These are phyloP conservation scores for Planiliza haematocheilus DNA, from an alignment of 2,113 vertebrate species.

Conservation along the genomic window DNA sequence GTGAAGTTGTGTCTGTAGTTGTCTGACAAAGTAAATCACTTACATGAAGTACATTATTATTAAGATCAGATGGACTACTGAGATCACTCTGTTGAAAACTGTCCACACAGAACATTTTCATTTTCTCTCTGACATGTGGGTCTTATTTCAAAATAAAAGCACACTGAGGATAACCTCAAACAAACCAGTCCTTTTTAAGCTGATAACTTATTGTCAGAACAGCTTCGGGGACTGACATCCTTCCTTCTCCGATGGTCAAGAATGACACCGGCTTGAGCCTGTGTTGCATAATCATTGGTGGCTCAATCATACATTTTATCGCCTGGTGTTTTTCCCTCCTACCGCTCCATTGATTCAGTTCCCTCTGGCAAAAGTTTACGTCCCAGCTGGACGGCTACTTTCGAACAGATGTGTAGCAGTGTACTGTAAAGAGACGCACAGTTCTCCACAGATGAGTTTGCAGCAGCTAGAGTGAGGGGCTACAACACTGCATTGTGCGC, in stretches of 20 bases:
- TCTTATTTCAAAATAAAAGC: constrained; percentile 10
- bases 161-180: background rate
- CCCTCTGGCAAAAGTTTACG: background rate
- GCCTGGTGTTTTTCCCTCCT: background rate
- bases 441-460: too few relatives aligned
- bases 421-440: constrained; percentile 26
- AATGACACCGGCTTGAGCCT: background rate
- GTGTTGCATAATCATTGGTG: background rate
- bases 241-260: background rate
- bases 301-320: background rate
- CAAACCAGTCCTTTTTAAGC: too few relatives aligned
- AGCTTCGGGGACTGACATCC: background rate
- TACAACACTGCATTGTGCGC: constrained; percentile 78
- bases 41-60: background rate
- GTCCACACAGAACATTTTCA: background rate
- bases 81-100: background rate
- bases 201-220: too few relatives aligned
- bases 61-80: background rate
- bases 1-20: background rate
- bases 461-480: constrained; percentile 21
- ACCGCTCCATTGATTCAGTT: background rate
- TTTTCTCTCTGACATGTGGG: background rate
- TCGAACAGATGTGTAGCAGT: background rate
- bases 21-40: background rate
- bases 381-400: constrained; percentile 9